These are phyloP conservation scores for Acrobasis consociella DNA, from an alignment of 2,888 invertebrate genomes.

Conservation along the genomic window DNA sequence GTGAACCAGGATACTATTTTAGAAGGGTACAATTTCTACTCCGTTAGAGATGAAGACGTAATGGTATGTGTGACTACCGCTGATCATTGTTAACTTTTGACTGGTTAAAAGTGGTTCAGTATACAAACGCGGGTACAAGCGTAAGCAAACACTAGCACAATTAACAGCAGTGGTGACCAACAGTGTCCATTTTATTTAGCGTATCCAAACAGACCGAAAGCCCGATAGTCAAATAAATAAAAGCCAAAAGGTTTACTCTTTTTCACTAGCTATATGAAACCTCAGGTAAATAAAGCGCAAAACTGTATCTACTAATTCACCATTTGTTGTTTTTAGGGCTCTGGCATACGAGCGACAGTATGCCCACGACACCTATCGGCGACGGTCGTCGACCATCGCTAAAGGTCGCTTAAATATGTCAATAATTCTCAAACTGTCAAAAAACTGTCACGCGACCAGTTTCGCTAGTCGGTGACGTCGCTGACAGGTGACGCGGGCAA, in stretches of 20 bases:
- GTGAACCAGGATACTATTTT: too few relatives aligned
- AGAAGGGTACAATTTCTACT: too few relatives aligned
- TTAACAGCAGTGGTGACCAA: slow-evolving; percentile 53
- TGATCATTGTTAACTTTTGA: slow-evolving; percentile 22
- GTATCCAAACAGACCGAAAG: slow-evolving; percentile 40
- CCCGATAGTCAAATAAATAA: neutral
- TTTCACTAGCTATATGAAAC: neutral
- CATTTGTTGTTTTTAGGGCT: neutral
- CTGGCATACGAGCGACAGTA: too few relatives aligned
- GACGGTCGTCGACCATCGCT: too few relatives aligned
- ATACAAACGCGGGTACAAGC: slow-evolving; percentile 58
- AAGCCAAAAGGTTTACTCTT: slow-evolving; percentile 32
- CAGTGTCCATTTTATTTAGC: slow-evolving; percentile 60
- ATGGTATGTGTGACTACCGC: neutral
- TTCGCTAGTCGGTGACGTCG: too few relatives aligned
- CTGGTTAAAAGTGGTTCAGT: slow-evolving; percentile 44
- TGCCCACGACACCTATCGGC: too few relatives aligned
- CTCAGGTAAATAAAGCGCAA: neutral
- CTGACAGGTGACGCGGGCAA: too few relatives aligned
- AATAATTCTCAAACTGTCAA: too few relatives aligned
- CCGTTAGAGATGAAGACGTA: too few relatives aligned
- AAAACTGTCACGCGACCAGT: too few relatives aligned
- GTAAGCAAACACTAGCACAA: slow-evolving; percentile 69
- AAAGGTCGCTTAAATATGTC: too few relatives aligned
- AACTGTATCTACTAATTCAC: neutral